Evolutionary conservation across 2,888 invertebrate genomes (phyloP).

Genomic region (Heterodera filipjevi): DNA sequence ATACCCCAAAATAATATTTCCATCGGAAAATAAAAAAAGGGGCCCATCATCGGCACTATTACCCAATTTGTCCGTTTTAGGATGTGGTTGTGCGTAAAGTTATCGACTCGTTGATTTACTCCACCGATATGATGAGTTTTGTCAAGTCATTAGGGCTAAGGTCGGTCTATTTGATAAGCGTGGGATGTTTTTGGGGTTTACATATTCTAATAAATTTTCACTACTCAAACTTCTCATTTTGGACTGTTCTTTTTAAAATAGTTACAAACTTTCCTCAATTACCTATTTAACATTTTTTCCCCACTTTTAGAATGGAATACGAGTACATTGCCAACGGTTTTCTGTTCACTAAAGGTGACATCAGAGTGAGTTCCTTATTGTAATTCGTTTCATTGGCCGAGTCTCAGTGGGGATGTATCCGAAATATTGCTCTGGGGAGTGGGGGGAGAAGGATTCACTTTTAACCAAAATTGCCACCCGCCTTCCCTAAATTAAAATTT

Average conservation of each 20-base stretch:
- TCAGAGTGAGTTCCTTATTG: conserved; percentile 28
- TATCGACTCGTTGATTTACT: conserved; percentile 42
- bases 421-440: not conserved
- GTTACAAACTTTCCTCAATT: no score
- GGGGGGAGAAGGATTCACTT: not conserved
- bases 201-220: no score
- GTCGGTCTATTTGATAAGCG: no score
- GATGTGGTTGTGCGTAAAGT: conserved; percentile 44
- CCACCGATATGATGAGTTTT: conserved; percentile 47
- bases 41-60: conserved; percentile 27
- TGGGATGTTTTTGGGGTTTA: no score
- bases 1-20: no score
- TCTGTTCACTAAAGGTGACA: conserved; percentile 42
- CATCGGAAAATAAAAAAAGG: not conserved
- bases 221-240: no score
- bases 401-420: no score
- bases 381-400: no score
- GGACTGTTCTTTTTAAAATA: no score
- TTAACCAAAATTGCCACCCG: no score
- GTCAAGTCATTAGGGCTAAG: conserved; percentile 43
- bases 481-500: not conserved
- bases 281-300: not conserved
- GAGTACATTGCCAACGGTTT: conserved; percentile 41
- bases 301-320: conserved; percentile 41
- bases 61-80: not conserved